phyloP scores from a whole-genome alignment of 2,888 invertebrate genomes.

The Clostera curtula region DNA sequence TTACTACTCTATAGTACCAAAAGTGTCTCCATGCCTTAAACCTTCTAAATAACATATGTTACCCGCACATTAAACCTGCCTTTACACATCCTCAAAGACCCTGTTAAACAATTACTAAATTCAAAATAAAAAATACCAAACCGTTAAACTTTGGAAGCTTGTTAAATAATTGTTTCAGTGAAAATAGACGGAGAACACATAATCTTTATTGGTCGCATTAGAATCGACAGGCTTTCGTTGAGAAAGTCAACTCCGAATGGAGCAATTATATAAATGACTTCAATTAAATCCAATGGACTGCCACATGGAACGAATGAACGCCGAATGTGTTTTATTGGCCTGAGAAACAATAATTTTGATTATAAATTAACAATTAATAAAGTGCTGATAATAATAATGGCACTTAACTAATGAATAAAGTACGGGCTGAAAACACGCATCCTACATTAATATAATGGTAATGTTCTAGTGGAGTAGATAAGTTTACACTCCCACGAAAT shows the following conservation, averaged over 20 bases:
- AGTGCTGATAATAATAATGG: conserved; percentile 39
- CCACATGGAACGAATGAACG: conserved; percentile 51
- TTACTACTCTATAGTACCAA: too few relatives aligned
- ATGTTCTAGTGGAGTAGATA: too few relatives aligned
- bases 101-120: conserved; percentile 27
- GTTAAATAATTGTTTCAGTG: conserved; percentile 42
- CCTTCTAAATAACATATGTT: too few relatives aligned
- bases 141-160: conserved; percentile 36
- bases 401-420: conserved; percentile 30
- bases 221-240: conserved; percentile 54
- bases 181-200: conserved; percentile 40
- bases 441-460: too few relatives aligned
- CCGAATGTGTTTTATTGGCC: conserved; percentile 54
- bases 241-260: conserved; percentile 56
- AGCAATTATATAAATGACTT: conserved; percentile 64
- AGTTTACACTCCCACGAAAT: too few relatives aligned
- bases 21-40: too few relatives aligned
- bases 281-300: conserved; percentile 65
- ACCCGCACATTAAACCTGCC: too few relatives aligned
- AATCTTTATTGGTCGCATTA: conserved; percentile 58
- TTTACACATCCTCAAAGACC: too few relatives aligned
- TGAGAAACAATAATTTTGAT: conserved; percentile 67
- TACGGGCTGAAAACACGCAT: conserved; percentile 11
- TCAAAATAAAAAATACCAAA: conserved; percentile 27
- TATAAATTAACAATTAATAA: conserved; percentile 53